These are phyloP conservation scores for Drosophila paranaensis DNA, from an alignment of 2,888 invertebrate genomes.

Conservation along the genomic window DNA sequence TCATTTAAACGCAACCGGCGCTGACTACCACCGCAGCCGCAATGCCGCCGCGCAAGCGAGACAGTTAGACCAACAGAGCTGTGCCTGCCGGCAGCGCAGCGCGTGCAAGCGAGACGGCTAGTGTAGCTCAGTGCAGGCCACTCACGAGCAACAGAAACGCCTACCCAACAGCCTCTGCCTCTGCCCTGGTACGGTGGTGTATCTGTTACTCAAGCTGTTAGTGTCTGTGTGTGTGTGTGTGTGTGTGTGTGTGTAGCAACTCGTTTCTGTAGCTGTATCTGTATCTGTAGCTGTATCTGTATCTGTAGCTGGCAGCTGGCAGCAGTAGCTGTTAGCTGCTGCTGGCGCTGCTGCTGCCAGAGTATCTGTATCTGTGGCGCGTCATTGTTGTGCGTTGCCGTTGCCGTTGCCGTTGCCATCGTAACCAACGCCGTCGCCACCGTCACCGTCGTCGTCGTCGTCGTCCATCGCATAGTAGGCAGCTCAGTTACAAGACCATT, in stretches of 20 bases:
- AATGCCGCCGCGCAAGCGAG: constrained; percentile 53
- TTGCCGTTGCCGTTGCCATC: constrained; percentile 46
- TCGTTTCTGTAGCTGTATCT: constrained; percentile 44
- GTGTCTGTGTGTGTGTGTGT: constrained; percentile 39
- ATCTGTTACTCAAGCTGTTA: constrained; percentile 54
- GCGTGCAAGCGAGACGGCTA: constrained; percentile 50
- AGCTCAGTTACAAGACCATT: constrained; percentile 83
- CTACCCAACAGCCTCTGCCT: constrained; percentile 61
- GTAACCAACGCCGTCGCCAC: constrained; percentile 51
- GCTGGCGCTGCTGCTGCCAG: constrained; percentile 68
- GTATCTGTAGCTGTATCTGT: constrained; percentile 32
- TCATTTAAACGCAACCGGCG: constrained; percentile 75
- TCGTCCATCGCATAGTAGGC: constrained; percentile 76
- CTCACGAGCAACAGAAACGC: constrained; percentile 66
- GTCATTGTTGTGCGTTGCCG: constrained; percentile 78
- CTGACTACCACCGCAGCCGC: constrained; percentile 70
- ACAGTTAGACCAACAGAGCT: constrained; percentile 1
- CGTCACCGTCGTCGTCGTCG: constrained; percentile 23
- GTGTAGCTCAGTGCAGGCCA: constrained; percentile 64
- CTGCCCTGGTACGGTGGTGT: constrained; percentile 69
- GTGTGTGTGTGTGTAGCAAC: constrained; percentile 41
- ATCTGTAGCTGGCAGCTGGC: constrained; percentile 59
- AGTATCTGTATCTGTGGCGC: constrained; percentile 81
- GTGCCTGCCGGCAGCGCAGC: neutral
- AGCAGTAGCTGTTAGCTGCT: constrained; percentile 58